Base-by-base conservation (phyloP, 2,888 invertebrate genomes). In the Calameuta idolon region DNA sequence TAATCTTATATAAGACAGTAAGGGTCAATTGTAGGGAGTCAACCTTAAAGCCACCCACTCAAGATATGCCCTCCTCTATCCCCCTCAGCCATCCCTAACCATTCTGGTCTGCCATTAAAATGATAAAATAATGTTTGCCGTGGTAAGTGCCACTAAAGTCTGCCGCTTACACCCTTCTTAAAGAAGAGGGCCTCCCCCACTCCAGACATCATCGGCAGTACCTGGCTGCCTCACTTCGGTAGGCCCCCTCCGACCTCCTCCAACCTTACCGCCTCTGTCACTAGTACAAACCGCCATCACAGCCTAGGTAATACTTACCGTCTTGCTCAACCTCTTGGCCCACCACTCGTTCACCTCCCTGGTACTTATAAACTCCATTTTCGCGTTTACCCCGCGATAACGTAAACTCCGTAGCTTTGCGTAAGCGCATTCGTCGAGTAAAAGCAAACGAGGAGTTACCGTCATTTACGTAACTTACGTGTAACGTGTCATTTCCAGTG, bases 121-220 rank as follows among this genome's bases (percentile, higher is more conserved):
- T 91, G 89, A 90, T 91, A 88, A 89, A 91, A 91, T 88, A 90
- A 90, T 90, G 88, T 90, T 91, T 91, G 90, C 89, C 83, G 86
- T 88, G 88, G 86, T 88, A 90, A 91, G 90, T 91, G 89, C 84
- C 86, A 85, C 86, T 88, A 89, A 89, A 89, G 84, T 83, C 83
- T 76, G 83, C 86, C 86, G 86, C 86, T 87, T 87, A 87, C 79
- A 68, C 75, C 69, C 55, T 55, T 74, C 77, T 71, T 37, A 75
- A 40, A 73, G 55, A 35, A 34, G 34, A 15, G 74, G 31, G 31
- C 68, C 30, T 15, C 68, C 55, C 55, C 75, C 12, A 15, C 30
- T 11, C 12, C 23, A n/a, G n/a, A 30, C 74, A n/a, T 55, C 74
- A 74, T 69, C 77, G 69, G 69, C 75, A 55, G n/a, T 30, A 30